Conservation (phyloP, 2,888 invertebrate species). For the Cinara cedri region DNA sequence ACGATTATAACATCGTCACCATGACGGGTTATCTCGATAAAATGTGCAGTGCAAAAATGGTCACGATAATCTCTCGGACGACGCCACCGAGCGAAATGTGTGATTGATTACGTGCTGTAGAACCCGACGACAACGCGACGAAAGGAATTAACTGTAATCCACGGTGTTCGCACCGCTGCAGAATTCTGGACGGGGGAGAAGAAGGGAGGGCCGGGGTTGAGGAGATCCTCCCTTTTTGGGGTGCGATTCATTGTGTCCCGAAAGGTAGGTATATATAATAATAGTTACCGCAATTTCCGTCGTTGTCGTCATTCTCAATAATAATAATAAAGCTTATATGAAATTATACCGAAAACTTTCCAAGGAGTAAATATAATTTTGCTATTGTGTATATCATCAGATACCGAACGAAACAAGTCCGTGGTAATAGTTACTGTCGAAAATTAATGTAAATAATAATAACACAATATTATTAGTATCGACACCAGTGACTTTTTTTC, state of each 20-base stretch:
- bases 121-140: slow-evolving; percentile 25
- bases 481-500: too few relatives aligned
- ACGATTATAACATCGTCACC: background rate
- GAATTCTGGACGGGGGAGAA: background rate
- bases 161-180: background rate
- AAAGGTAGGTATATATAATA: background rate
- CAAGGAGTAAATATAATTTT: background rate
- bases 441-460: too few relatives aligned
- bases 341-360: slow-evolving; percentile 38
- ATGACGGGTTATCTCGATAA: background rate
- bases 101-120: slow-evolving; percentile 46
- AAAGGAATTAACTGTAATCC: slow-evolving; percentile 51
- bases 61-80: slow-evolving; percentile 42
- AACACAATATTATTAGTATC: too few relatives aligned
- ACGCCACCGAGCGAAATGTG: slow-evolving; percentile 21
- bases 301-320: slow-evolving; percentile 12
- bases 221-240: background rate
- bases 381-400: background rate
- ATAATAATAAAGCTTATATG: slow-evolving; percentile 19
- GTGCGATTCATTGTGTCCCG: slow-evolving; percentile 22
- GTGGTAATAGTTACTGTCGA: too few relatives aligned
- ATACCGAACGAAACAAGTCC: background rate
- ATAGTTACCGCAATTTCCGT: background rate
- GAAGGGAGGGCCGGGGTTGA: background rate
- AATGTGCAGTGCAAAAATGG: background rate